Base-by-base conservation (phyloP, 2,888 invertebrate species). In the Diploptera punctata region DNA sequence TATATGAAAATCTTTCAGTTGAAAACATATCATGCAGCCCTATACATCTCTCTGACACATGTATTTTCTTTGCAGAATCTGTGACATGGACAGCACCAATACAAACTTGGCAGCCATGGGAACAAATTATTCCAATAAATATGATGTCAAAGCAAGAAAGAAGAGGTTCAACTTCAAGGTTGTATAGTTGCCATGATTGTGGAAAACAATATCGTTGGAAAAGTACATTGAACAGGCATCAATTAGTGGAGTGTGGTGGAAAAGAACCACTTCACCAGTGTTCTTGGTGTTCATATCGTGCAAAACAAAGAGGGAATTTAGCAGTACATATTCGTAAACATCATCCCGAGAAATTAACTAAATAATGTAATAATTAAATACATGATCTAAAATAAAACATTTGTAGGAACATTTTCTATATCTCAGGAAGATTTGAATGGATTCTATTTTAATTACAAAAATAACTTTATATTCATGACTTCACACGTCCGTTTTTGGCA, bases 131-230 rank as follows among this genome's bases (percentile, higher is more conserved):
- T 52, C 52, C 24, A 19, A 52, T 52, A 24, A 52, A 24, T 52
- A 52, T 52, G 19, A 52, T 52, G 21, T 52, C 52, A n/a, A n/a
- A n/a, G 21, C 52, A 52, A 2, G 2, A 44, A 38, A 65, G 65
- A 65, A n/a, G n/a, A 44, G 29, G 38, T 5, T 38, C 18, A 29
- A 24, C 70, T 31, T 13, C 31, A 52, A 57, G 31, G 13, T 16
- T 52, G 44, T 73, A 67, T 33, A 43, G 44, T 16, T 94, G 94
- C 80, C 87, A 92, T 67, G 93, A 93, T 81, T 94, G 94, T 84
- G 93, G 94, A 76, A 94, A 94, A 82, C 88, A 91, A 77, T 94
- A 94, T 82, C 89, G 93, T 79, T 94, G 94, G 93, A 94, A 92
- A 84, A 93, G 93, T 67, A 93, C 93, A 73, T 86, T 93, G 86